Evolutionary conservation across 2,113 vertebrate species (phyloP).

Genomic region (Hypanus sabinus): DNA sequence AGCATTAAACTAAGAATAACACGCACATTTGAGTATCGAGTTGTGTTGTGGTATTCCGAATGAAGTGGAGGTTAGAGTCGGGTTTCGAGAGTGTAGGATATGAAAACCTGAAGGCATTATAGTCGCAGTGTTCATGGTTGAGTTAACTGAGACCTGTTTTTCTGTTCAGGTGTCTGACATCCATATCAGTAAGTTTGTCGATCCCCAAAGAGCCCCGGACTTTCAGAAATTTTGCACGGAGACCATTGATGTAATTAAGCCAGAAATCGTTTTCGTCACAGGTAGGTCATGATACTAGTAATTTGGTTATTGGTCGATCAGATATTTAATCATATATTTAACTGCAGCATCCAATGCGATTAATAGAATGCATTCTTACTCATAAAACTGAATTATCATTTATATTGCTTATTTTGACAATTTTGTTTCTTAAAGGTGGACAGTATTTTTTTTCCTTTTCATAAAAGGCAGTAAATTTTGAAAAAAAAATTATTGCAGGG

Average conservation of each 20-base stretch:
- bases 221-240: slow-evolving; percentile 89
- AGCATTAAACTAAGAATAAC: not conserved
- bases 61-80: not conserved
- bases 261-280: slow-evolving; percentile 82
- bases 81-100: not conserved
- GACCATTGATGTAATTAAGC: slow-evolving; percentile 76
- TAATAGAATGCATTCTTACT: not conserved
- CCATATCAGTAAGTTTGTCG: slow-evolving; percentile 84
- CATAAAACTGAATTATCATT: not conserved
- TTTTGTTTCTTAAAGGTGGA: not conserved
- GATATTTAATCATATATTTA: not conserved
- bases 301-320: not conserved
- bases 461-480: not conserved
- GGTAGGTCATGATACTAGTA: slow-evolving; percentile 56
- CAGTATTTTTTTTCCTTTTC: not conserved
- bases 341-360: no score
- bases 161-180: slow-evolving; percentile 78
- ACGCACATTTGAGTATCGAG: no score
- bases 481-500: not conserved
- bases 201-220: slow-evolving; percentile 70
- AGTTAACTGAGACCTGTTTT: slow-evolving; percentile 22
- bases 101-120: no score
- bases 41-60: not conserved
- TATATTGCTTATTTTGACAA: not conserved
- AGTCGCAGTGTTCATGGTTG: not conserved